phyloP scores from a whole-genome alignment of 2,113 vertebrate species.

The Gobio gobio region DNA sequence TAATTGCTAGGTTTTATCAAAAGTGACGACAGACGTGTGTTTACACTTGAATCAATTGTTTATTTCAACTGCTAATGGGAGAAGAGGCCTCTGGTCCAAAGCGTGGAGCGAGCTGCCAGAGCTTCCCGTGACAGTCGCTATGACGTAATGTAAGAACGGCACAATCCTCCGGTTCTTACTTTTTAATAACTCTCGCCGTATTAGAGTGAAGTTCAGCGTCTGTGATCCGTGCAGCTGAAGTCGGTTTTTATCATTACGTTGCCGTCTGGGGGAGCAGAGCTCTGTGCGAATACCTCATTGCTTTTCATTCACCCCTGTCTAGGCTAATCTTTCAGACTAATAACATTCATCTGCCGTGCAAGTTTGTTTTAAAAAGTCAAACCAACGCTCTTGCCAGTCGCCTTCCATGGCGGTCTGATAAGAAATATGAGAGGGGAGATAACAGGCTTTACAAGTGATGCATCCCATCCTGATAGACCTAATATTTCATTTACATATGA shows the following conservation, averaged over 20 bases:
- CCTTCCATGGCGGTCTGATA: slow-evolving; percentile 65
- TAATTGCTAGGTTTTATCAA: slow-evolving; percentile 58
- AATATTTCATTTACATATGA: slow-evolving; percentile 50
- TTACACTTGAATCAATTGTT: slow-evolving; percentile 72
- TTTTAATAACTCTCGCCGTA: slow-evolving; percentile 34
- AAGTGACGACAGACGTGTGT: slow-evolving; percentile 68
- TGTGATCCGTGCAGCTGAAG: slow-evolving; percentile 53
- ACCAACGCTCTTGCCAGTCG: slow-evolving; percentile 60
- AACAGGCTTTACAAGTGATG: slow-evolving; percentile 34
- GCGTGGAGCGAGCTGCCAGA: slow-evolving; percentile 13
- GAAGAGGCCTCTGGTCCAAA: slow-evolving; percentile 55
- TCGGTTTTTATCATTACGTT: slow-evolving; percentile 53
- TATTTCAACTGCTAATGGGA: slow-evolving; percentile 71
- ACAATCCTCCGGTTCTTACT: slow-evolving; percentile 39
- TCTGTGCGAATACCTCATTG: slow-evolving; percentile 53
- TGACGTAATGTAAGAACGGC: slow-evolving; percentile 58
- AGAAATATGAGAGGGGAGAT: slow-evolving; percentile 55
- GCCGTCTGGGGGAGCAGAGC: slow-evolving; percentile 41
- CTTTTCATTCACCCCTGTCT: slow-evolving; percentile 66
- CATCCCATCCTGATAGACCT: slow-evolving; percentile 50
- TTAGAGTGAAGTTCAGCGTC: slow-evolving; percentile 38
- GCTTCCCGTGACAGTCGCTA: slow-evolving; percentile 59
- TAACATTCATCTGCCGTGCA: slow-evolving; percentile 70
- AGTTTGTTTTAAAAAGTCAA: slow-evolving; percentile 77
- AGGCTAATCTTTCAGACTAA: slow-evolving; percentile 67